Evolutionary conservation across 2,888 invertebrate species (phyloP).

Genomic region (Lasiommata megera): DNA sequence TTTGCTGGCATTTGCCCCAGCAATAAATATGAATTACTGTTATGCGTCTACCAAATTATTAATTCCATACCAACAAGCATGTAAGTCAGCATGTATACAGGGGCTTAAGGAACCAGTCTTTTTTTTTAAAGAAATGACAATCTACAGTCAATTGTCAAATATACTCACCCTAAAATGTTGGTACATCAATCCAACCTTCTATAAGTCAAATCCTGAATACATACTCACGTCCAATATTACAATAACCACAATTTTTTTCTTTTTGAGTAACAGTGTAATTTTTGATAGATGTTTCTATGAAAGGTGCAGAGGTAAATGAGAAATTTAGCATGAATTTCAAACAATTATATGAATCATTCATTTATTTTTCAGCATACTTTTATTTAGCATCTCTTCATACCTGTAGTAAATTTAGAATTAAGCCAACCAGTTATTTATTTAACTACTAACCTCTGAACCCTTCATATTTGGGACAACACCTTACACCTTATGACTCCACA

Average conservation of each 20-base stretch:
- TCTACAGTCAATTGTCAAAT: conserved; percentile 4
- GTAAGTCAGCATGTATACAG: conserved; percentile 32
- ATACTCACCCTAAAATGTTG: conserved; percentile 12
- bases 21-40: conserved; percentile 45
- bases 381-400: too few species aligned
- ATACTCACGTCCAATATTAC: background rate
- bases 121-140: conserved; percentile 16
- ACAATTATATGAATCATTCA: too few species aligned
- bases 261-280: too few species aligned
- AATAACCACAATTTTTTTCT: background rate
- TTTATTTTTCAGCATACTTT: too few species aligned
- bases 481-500: too few species aligned
- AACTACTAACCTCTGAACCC: too few species aligned
- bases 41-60: conserved; percentile 57
- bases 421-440: too few species aligned
- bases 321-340: too few species aligned
- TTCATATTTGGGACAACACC: too few species aligned
- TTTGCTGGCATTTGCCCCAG: conserved; percentile 42
- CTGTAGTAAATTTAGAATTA: too few species aligned
- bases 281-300: too few species aligned
- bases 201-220: conserved; percentile 8
- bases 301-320: too few species aligned
- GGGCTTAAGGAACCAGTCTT: conserved; percentile 17
- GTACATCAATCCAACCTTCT: conserved; percentile 11
- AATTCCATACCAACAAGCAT: conserved; percentile 45